These are phyloP conservation scores for Julus scanicus DNA, from an alignment of 2,888 invertebrate genomes.

Conservation along the genomic window DNA sequence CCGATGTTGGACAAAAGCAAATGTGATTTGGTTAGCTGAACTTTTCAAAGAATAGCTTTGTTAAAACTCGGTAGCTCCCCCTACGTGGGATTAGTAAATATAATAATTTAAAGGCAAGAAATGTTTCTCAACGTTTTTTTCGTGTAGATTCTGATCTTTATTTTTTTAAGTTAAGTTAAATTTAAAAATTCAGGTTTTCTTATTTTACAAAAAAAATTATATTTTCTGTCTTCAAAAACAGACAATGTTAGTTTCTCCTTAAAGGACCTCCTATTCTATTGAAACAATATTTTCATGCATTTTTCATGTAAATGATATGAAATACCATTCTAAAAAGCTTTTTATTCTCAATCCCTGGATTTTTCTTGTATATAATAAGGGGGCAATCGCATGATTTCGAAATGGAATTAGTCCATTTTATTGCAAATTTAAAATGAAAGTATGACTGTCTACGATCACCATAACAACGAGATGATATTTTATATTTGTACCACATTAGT, in stretches of 20 bases:
- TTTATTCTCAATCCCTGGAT: too few species aligned
- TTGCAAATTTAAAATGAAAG: background rate
- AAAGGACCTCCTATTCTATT: too few species aligned
- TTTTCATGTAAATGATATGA: too few species aligned
- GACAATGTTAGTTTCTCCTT: too few species aligned
- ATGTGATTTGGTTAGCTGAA: background rate
- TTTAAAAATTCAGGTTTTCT: background rate
- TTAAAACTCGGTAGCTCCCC: background rate
- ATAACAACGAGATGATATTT: background rate
- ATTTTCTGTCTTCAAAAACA: too few species aligned
- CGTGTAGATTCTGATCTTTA: constrained; percentile 13
- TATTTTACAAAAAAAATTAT: too few species aligned
- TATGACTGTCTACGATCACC: background rate
- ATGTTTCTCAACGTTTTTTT: background rate
- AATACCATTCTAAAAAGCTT: too few species aligned
- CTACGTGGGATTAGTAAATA: background rate
- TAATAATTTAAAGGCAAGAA: too few species aligned
- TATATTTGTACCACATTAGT: background rate
- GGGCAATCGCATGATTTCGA: too few species aligned
- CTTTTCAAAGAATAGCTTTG: background rate
- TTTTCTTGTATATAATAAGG: too few species aligned
- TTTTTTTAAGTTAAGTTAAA: background rate
- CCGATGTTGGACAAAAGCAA: background rate
- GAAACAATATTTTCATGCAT: too few species aligned
- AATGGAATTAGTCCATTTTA: background rate